Base-by-base conservation (phyloP, 2,113 vertebrate genomes). In the Oncorhynchus nerka region DNA sequence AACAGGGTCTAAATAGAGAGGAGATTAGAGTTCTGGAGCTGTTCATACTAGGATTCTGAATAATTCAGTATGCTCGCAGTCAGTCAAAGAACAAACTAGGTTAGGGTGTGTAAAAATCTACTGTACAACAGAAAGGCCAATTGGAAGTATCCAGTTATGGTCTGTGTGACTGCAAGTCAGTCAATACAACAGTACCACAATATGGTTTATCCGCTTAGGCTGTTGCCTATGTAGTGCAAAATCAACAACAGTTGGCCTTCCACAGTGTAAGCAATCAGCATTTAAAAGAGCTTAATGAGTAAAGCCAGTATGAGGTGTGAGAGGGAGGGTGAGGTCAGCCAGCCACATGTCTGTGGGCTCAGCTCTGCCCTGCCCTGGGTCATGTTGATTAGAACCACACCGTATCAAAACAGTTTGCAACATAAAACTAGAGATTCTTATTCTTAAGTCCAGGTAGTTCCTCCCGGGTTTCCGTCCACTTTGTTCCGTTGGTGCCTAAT, bases 201-300 rank as follows among this genome's bases (percentile, higher is more conserved):
- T 39, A 61, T 12, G 19, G 66, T 68, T 19, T 68, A 5, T 39
- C 8, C 0, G 30, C 19, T 34, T 28, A 32, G 15, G 28, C 6
- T 19, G 15, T 20, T 19, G 5, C 19, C 65, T 20, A 39, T 39
- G 67, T 19, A n/a, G 30, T 62, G 59, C 7, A 62, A 62, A n/a
- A 62, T 62, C 59, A 24, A 62, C 59, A 62, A 9, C 59, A 57
- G 39, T 68, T 32, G 34, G 74, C 65, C 68, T 67, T 67, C 49
- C 55, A 68, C 55, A 32, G 61, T 71, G 72, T 70, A 77, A 57
- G 70, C n/a, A 62, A 62, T 24, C 68, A 48, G 61, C 64, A n/a
- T 12, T 24, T 68, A 55, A 55, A 55, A 55, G 16, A 32, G 30
- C 24, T 28, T n/a, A 19, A 13, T 34, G 67, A 34, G 67, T 57